phyloP scores from a whole-genome alignment of 2,888 invertebrate genomes.

The Cinara cedri region DNA sequence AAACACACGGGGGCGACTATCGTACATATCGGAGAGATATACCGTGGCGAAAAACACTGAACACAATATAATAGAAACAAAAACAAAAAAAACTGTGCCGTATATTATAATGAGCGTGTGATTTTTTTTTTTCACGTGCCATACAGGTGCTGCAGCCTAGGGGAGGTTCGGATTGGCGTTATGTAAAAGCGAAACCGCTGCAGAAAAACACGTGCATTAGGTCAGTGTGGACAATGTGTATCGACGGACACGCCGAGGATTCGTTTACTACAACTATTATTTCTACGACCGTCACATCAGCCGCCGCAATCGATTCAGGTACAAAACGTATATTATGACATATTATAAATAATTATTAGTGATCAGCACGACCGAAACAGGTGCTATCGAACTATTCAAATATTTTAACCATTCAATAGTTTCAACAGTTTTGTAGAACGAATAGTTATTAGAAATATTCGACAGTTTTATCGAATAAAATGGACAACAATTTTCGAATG shows the following conservation, averaged over 20 bases:
- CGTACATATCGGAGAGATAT: background rate
- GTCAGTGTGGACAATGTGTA: constrained; percentile 48
- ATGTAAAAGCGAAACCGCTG: constrained; percentile 24
- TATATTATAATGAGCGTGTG: background rate
- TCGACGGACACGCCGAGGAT: constrained; percentile 43
- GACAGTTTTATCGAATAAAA: too few relatives aligned
- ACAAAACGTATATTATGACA: too few relatives aligned
- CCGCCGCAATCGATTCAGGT: background rate
- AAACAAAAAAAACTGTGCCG: background rate
- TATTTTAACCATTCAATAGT: too few relatives aligned
- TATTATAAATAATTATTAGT: too few relatives aligned
- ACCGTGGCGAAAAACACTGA: constrained; percentile 6
- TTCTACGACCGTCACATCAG: background rate
- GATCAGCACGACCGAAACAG: too few relatives aligned
- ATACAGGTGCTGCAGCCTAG: constrained; percentile 3
- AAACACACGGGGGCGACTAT: background rate
- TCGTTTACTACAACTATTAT: background rate
- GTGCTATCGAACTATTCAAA: too few relatives aligned
- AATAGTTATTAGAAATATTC: too few relatives aligned
- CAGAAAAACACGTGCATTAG: constrained; percentile 28
- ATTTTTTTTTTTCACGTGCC: background rate
- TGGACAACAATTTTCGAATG: too few relatives aligned
- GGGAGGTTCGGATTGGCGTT: constrained; percentile 6
- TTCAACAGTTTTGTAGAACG: too few relatives aligned
- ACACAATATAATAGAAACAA: background rate